phyloP scores from a whole-genome alignment of 2,113 vertebrate genomes.

The Ia io region DNA sequence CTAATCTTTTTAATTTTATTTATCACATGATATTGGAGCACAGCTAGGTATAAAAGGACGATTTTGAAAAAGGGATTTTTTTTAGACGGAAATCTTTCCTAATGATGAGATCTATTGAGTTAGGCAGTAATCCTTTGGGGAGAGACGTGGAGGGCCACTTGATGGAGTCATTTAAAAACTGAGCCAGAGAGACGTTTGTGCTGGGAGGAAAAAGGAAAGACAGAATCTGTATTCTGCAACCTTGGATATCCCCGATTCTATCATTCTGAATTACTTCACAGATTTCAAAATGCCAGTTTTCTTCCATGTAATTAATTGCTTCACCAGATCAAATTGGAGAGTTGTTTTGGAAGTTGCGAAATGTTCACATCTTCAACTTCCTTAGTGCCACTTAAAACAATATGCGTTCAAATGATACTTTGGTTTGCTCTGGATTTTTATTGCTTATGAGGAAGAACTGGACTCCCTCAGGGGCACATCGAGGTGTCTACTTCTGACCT shows the following conservation, averaged over 20 bases:
- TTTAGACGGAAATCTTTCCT: slow-evolving; percentile 42
- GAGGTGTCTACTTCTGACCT: background rate
- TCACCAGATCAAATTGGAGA: background rate
- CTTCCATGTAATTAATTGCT: slow-evolving; percentile 7
- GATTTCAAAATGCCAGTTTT: background rate
- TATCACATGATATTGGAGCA: background rate
- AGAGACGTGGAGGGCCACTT: slow-evolving; percentile 6
- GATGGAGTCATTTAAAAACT: slow-evolving; percentile 48
- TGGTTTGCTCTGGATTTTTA: background rate
- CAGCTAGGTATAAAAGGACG: background rate
- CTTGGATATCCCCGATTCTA: background rate
- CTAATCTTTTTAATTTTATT: slow-evolving; percentile 24
- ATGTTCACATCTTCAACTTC: background rate
- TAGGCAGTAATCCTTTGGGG: slow-evolving; percentile 35
- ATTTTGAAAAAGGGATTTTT: slow-evolving; percentile 36
- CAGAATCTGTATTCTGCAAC: background rate
- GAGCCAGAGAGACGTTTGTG: slow-evolving; percentile 35
- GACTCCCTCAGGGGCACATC: background rate
- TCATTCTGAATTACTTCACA: slow-evolving; percentile 23
- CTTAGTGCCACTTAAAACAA: background rate
- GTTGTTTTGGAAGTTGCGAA: background rate
- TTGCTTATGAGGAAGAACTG: background rate
- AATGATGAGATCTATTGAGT: slow-evolving; percentile 41
- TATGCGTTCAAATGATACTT: background rate
- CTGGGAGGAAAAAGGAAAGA: background rate